phyloP scores from a whole-genome alignment of 2,888 invertebrate genomes.

The Erannis defoliaria region DNA sequence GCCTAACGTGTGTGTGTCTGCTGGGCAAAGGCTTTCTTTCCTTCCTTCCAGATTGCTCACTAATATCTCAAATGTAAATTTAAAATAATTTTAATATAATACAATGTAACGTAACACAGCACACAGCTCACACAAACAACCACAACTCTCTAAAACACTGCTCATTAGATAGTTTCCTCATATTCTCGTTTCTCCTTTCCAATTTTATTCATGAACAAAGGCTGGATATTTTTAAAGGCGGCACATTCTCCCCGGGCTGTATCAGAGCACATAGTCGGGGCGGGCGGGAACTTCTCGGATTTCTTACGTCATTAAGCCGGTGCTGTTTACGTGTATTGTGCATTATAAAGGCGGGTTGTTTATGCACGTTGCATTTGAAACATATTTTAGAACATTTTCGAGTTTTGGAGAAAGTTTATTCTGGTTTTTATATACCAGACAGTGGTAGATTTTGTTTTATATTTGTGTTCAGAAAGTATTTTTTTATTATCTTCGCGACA shows the following conservation, averaged over 20 bases:
- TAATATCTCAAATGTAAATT: no score
- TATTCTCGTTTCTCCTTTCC: background rate
- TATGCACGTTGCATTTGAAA: background rate
- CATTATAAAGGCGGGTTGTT: background rate
- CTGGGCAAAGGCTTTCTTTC: no score
- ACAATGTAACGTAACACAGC: no score
- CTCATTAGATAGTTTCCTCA: background rate
- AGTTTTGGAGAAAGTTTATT: background rate
- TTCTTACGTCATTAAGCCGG: slow-evolving; percentile 77
- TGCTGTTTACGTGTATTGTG: slow-evolving; percentile 44
- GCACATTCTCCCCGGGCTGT: slow-evolving; percentile 24
- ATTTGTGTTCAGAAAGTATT: no score
- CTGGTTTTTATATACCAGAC: no score
- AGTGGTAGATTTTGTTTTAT: no score
- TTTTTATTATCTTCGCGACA: no score
- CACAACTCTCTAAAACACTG: background rate
- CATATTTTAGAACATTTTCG: background rate
- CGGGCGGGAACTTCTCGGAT: slow-evolving; percentile 63
- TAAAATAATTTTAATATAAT: no score
- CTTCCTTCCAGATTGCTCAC: no score
- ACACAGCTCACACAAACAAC: no score
- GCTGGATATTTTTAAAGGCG: slow-evolving; percentile 19
- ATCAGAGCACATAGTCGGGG: slow-evolving; percentile 58
- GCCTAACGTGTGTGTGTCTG: no score
- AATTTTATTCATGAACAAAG: slow-evolving; percentile 18